These are phyloP conservation scores for Ceratotherium simum DNA, from an alignment of 2,113 vertebrate genomes.

Conservation along the genomic window DNA sequence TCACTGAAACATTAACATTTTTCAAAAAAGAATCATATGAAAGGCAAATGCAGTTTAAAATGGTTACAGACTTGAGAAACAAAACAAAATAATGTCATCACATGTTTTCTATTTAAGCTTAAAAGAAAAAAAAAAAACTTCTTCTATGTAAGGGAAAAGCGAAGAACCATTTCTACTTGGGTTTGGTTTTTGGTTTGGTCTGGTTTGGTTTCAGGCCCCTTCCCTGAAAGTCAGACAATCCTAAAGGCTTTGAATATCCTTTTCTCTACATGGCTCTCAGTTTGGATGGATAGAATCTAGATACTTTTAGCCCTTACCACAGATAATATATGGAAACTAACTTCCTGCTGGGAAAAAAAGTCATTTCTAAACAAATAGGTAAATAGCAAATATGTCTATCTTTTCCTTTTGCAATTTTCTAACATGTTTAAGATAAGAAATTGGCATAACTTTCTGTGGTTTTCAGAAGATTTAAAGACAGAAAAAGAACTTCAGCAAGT, in stretches of 20 bases:
- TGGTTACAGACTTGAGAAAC: background rate
- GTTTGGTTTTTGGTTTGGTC: background rate
- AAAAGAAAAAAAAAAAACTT: background rate
- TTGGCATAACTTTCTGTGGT: conserved; percentile 17
- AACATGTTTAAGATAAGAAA: background rate
- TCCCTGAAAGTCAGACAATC: background rate
- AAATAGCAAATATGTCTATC: background rate
- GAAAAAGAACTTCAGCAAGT: conserved; percentile 17
- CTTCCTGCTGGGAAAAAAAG: background rate
- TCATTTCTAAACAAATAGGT: background rate
- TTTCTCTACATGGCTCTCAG: background rate
- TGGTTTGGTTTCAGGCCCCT: background rate
- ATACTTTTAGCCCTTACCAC: background rate
- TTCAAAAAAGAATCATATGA: conserved; percentile 30
- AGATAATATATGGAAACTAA: background rate
- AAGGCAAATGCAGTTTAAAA: conserved; percentile 49
- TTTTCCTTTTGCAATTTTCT: background rate
- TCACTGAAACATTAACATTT: background rate
- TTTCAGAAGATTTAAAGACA: conserved; percentile 58
- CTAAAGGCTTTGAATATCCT: background rate
- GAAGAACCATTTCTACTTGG: background rate
- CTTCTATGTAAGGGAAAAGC: background rate
- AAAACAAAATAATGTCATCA: conserved; percentile 5
- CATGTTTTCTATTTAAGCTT: background rate
- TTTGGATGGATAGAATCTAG: background rate